These are phyloP conservation scores for Laterallus jamaicensis DNA, from an alignment of 2,113 vertebrate genomes.

Conservation along the genomic window DNA sequence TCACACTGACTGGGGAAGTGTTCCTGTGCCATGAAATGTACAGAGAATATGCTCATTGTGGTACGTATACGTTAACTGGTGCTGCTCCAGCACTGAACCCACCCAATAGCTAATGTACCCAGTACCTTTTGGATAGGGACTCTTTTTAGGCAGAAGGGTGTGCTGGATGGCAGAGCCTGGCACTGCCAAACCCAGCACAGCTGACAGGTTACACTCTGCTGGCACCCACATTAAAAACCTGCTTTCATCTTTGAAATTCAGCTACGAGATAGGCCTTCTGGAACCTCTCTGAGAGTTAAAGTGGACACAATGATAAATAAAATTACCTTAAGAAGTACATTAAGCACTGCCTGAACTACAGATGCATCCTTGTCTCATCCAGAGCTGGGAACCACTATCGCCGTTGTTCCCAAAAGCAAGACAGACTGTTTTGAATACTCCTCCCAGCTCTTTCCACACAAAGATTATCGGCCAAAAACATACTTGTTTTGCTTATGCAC, in stretches of 20 bases:
- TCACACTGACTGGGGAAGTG: not conserved
- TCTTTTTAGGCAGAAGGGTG: not conserved
- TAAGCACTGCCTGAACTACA: not conserved
- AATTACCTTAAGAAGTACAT: not conserved
- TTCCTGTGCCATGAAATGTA: not conserved
- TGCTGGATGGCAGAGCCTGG: not conserved
- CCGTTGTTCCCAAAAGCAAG: not conserved
- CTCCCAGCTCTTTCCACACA: not conserved
- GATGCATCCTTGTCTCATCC: not conserved
- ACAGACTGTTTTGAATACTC: not conserved
- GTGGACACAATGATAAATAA: not conserved
- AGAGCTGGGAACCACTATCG: not conserved
- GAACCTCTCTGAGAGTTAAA: not conserved
- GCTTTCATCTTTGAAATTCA: not conserved
- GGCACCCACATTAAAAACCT: not conserved
- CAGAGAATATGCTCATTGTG: not conserved
- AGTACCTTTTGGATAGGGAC: no score
- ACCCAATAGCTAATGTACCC: accelerated
- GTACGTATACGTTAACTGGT: not conserved
- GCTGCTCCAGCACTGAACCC: not conserved
- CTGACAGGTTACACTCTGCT: not conserved
- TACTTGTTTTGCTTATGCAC: not conserved
- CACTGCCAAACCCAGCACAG: accelerated
- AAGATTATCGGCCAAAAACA: not conserved
- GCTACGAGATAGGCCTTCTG: not conserved